Conservation (phyloP, 2,113 vertebrate genomes). For the Miniopterus natalensis region DNA sequence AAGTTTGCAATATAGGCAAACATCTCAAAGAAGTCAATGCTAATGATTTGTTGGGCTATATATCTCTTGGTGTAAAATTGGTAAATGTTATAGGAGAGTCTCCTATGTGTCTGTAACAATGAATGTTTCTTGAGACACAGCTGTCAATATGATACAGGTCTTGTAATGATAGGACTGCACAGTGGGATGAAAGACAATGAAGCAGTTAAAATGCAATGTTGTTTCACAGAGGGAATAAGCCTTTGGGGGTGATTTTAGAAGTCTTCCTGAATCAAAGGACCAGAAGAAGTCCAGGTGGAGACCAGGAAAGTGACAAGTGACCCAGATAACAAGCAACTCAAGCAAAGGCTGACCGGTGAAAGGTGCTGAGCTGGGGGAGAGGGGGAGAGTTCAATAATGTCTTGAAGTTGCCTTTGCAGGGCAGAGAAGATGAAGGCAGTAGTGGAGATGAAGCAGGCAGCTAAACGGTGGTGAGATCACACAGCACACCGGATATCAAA, state of each 20-base stretch:
- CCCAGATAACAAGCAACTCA: not conserved
- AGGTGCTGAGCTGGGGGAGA: not conserved
- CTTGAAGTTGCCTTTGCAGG: not conserved
- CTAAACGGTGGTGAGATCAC: not conserved
- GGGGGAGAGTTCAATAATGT: too few relatives aligned
- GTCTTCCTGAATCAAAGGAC: not conserved
- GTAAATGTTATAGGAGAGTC: not conserved
- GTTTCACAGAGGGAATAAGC: not conserved
- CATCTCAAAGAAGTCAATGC: not conserved
- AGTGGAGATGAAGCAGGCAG: not conserved
- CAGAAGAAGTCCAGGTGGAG: not conserved
- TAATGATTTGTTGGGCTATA: not conserved
- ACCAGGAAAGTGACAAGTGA: not conserved
- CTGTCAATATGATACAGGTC: not conserved
- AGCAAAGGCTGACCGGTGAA: not conserved
- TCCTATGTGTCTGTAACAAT: not conserved
- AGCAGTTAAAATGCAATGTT: not conserved
- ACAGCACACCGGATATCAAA: not conserved
- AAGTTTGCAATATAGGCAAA: not conserved
- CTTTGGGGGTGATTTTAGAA: not conserved
- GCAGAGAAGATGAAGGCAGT: not conserved
- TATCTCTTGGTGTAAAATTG: not conserved
- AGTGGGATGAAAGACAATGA: not conserved
- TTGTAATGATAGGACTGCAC: not conserved
- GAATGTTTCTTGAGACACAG: not conserved